Base-by-base conservation (phyloP, 2,797 vertebrate genomes). In the Chaunax sp. region DNA sequence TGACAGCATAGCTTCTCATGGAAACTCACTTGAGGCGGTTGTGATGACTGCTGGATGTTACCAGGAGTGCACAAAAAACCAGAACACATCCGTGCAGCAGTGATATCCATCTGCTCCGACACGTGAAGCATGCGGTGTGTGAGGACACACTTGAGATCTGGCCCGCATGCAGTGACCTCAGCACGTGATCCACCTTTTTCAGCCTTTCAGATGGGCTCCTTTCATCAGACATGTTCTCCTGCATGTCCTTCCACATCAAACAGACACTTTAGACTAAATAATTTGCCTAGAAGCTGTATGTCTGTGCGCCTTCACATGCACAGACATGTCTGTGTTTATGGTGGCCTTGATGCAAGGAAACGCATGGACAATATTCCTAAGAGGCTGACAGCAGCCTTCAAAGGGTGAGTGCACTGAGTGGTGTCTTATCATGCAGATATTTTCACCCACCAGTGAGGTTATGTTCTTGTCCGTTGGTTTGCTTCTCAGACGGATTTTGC, bases 241-340 rank as follows among this genome's bases (percentile, higher is more conserved):
- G 30, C 5, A 4, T 26, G 66, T 75, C 54, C 19, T 25, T 74
- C 37, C 37, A 81, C 72, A 53, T 86, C 77, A 85, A 82, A 67
- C 72, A 61, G 55, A 77, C 54, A 68, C 64, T 69, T 75, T 68
- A 87, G 85, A 84, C 81, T 55, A 87, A 89, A 89, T 87, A 72
- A 79, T 79, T 84, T 70, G 61, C 72, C 78, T 66, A 25, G 2
- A 1, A 70, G 77, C 69, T 55, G 60, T 78, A 22, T 79, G 60
- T 78, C 28, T 78, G 41, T 23, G 18, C 54, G 52, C 57, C 64
- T 80, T 79, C 61, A 81, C 89, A 66, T 77, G 90, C 64, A 59
- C 72, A 50, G 85, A 83, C 89, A 80, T 50, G 89, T 82, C 72
- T 8, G 20, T 89, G 87, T 90, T 92, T 87, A 86, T 30, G 57